Evolutionary conservation across 2,113 vertebrate species (phyloP), one percentile per base, ranked within the genome.

Genomic region (Pachyramphus minor): DNA sequence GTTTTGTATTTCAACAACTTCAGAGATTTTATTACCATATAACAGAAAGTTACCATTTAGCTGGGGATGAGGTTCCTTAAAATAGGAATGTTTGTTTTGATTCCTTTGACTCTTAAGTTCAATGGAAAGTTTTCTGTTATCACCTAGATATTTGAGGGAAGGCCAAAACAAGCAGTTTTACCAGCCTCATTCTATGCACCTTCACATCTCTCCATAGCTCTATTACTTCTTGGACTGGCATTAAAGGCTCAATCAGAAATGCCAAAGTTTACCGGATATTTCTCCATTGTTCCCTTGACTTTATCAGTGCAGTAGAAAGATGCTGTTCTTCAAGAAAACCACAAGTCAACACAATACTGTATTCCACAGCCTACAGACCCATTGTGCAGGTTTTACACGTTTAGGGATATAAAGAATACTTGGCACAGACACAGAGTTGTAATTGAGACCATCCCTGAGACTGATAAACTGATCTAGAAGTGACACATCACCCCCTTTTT

Each of bases 91-190:
- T 55, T 94, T 87, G 77, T 18, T 95, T 84, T 91, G 25, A 67
- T 78, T 93, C 63, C 87, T 90, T 84, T 68, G 75, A 87, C 47
- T 90, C 72, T 30, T 6, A 44, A 60, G n/a, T 87, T 83, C 49
- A 91, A 90, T 62, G 60, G 14, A 42, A 84, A 66, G 8, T 73
- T 82, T 66, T 39, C 80, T 89, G 84, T 77, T 87, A 91, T 89
- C 73, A 56, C 23, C 3, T 11, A 84, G 64, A 68, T 72, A 41
- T 81, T 56, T 78, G 87, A 88, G 76, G 35, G 44, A 92, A 82
- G n/a, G 89, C 93, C 80, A 96, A 95, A 87, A 45, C 71, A 79
- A 90, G 94, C 45, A 95, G 35, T 52, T 52, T 19, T 8, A 47
- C 49, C 86, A 71, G 60, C 56, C 83, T 77, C 87, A 84, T 72